Evolutionary conservation across 2,113 vertebrate species (phyloP).

Genomic region (Gorsachius goisagi): DNA sequence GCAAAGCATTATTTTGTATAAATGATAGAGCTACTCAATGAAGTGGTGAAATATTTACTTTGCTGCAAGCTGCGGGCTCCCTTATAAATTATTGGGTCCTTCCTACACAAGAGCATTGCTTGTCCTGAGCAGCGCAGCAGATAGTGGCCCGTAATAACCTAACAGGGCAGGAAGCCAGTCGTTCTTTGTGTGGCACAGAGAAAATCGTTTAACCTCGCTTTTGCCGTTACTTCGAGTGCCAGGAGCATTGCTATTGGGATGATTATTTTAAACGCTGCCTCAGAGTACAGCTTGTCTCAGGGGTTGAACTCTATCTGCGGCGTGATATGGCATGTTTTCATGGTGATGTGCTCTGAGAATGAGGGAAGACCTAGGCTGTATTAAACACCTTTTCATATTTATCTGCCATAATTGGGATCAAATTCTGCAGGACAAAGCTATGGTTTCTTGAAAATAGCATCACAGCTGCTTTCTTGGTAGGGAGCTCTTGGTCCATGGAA

Average conservation of each 20-base stretch:
- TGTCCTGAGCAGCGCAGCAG: not conserved
- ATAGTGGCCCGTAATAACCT: not conserved
- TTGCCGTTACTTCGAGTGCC: not conserved
- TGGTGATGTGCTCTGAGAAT: not conserved
- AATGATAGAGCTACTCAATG: not conserved
- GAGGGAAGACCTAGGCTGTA: rapidly evolving
- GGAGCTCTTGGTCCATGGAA: not conserved
- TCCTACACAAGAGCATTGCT: not conserved
- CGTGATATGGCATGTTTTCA: not conserved
- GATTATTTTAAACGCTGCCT: not conserved
- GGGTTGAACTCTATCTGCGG: not conserved
- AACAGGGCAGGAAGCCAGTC: not conserved
- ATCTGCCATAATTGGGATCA: not conserved
- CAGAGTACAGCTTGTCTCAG: not conserved
- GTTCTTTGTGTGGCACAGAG: not conserved
- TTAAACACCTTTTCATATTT: not conserved
- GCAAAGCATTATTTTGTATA: not conserved
- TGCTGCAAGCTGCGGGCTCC: not conserved
- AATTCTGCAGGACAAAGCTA: not conserved
- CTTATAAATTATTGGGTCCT: not conserved
- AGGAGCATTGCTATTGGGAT: not conserved
- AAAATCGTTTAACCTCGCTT: not conserved
- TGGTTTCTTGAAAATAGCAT: not conserved
- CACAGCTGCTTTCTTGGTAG: not conserved
- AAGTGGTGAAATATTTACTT: not conserved